Evolutionary conservation across 2,888 invertebrate species (phyloP).

Genomic region (Eupithecia centaureata): DNA sequence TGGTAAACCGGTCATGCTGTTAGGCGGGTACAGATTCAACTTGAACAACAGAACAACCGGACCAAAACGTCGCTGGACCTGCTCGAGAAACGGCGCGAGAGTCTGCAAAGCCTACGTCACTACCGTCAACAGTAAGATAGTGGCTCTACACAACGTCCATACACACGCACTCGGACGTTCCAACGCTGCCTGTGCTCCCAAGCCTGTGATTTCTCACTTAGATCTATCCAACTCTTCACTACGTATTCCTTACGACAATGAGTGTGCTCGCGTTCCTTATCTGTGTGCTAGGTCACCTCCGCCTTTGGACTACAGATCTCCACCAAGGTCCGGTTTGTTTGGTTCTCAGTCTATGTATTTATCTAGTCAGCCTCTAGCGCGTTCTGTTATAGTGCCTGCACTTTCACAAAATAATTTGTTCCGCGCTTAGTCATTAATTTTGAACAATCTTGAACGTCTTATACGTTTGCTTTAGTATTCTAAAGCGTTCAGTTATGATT

Average conservation of each 20-base stretch:
- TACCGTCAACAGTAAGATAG: constrained; percentile 4
- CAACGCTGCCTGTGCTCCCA: neutral
- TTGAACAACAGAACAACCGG: constrained; percentile 21
- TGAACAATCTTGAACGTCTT: neutral
- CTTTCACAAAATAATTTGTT: neutral
- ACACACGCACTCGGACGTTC: constrained; percentile 1
- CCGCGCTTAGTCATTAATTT: neutral
- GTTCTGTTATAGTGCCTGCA: neutral
- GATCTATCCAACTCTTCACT: neutral
- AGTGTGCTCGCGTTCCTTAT: neutral
- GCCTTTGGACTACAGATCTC: neutral
- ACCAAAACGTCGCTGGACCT: neutral
- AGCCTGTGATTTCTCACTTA: neutral
- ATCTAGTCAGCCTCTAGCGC: neutral
- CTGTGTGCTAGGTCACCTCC: neutral
- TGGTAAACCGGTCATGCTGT: constrained; percentile 25
- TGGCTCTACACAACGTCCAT: neutral
- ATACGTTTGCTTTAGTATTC: neutral
- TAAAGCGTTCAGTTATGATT: neutral
- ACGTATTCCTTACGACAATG: neutral
- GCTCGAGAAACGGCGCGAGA: neutral
- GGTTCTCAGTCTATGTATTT: constrained; percentile 11
- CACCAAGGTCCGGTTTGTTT: neutral
- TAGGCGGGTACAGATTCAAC: constrained; percentile 21
- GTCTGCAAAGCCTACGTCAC: constrained; percentile 10